These are phyloP conservation scores for Taeniopygia guttata DNA, from an alignment of 2,797 vertebrate species.

Conservation along the genomic window DNA sequence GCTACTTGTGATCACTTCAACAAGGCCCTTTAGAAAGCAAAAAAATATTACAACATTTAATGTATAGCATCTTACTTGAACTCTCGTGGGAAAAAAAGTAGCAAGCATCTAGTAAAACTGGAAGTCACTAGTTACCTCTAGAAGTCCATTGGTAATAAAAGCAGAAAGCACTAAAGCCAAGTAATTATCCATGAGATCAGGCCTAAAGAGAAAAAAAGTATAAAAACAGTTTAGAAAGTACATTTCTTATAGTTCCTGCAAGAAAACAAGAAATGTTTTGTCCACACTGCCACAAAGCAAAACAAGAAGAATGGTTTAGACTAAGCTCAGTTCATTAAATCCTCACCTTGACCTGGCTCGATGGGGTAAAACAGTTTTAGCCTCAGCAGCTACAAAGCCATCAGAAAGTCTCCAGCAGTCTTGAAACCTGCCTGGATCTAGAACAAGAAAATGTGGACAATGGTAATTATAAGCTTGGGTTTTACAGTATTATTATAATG, in stretches of 20 bases:
- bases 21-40: constrained; percentile 83
- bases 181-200: constrained; percentile 99
- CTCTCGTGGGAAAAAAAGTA: background rate
- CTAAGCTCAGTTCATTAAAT: background rate
- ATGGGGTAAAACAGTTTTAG: constrained; percentile 95
- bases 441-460: background rate
- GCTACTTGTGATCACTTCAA: constrained; percentile 96
- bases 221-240: background rate
- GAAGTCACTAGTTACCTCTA: constrained; percentile 82
- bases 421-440: constrained; percentile 94
- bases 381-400: constrained; percentile 96
- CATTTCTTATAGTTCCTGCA: background rate
- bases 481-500: background rate
- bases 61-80: background rate
- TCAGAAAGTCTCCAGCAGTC: constrained; percentile 97
- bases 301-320: background rate
- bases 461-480: background rate
- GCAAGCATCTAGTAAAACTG: background rate
- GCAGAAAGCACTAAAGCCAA: constrained; percentile 94
- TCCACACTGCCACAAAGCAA: background rate
- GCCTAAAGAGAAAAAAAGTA: constrained; percentile 73
- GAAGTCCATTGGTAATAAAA: constrained; percentile 92
- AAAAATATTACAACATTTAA: background rate
- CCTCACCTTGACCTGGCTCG: constrained; percentile 91
- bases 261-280: background rate